Conservation (phyloP, 2,113 vertebrate species). For the Nothocercus nigrocapillus region DNA sequence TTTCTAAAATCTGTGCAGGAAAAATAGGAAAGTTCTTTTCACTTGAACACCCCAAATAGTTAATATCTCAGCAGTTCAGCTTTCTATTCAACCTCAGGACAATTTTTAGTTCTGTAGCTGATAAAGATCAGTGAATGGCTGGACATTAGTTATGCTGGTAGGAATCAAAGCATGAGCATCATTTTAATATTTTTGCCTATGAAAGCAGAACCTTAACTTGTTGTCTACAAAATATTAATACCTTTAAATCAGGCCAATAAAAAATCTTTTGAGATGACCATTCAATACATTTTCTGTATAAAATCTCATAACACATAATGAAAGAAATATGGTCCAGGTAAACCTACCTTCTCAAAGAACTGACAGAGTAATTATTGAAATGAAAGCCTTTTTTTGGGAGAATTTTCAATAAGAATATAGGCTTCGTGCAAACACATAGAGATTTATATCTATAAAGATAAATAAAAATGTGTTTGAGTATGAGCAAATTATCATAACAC, state of each 20-base stretch:
- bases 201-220: background rate
- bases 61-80: background rate
- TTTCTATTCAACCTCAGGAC: background rate
- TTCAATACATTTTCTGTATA: background rate
- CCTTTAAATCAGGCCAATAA: too few relatives aligned
- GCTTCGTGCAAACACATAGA: background rate
- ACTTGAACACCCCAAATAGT: background rate
- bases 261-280: background rate
- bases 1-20: background rate
- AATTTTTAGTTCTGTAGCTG: background rate
- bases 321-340: background rate
- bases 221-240: too few relatives aligned
- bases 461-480: background rate
- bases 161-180: background rate
- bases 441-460: background rate
- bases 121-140: background rate
- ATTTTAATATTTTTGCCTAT: background rate
- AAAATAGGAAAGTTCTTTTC: rapidly evolving
- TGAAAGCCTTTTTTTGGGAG: background rate
- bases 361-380: background rate
- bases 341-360: background rate
- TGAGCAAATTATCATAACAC: background rate
- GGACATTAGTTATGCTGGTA: background rate
- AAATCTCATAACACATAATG: background rate
- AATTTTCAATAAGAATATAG: background rate